Conservation (phyloP, 2,113 vertebrate species). For the Vulpes ferrilata region DNA sequence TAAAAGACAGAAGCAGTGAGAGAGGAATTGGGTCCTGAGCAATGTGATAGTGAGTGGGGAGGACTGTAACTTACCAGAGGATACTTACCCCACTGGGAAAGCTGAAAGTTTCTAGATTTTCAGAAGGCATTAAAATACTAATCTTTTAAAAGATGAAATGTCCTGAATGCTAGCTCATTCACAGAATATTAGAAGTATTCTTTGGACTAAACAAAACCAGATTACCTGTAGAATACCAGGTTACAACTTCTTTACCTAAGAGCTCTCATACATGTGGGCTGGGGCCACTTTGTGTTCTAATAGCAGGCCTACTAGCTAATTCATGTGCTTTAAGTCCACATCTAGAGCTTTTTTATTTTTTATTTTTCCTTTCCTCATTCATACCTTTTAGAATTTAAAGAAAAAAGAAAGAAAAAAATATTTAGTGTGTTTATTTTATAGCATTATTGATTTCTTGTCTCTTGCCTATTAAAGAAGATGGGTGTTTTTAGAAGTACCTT, state of each 20-base stretch:
- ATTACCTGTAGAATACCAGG: background rate
- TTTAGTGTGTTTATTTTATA: slow-evolving; percentile 34
- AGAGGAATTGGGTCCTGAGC: background rate
- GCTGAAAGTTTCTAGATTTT: background rate
- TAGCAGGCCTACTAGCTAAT: background rate
- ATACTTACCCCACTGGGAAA: background rate
- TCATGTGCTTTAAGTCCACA: slow-evolving; percentile 9
- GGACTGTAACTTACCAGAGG: background rate
- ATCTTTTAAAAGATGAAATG: background rate
- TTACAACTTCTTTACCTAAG: slow-evolving; percentile 27
- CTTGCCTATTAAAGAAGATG: slow-evolving; percentile 5
- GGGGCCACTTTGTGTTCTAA: slow-evolving; percentile 3
- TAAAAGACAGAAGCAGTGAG: background rate
- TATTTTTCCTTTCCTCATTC: background rate
- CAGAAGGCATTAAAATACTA: slow-evolving; percentile 8
- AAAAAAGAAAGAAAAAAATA: background rate
- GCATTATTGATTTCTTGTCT: slow-evolving; percentile 34
- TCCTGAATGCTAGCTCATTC: background rate
- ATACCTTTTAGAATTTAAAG: slow-evolving; percentile 36
- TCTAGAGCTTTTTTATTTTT: background rate
- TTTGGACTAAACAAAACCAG: background rate
- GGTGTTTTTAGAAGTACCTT: background rate
- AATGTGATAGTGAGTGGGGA: background rate
- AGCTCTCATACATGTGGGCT: background rate
- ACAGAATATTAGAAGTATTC: background rate